phyloP scores from a whole-genome alignment of 2,113 vertebrate genomes.

The Sclerurus mexicanus region DNA sequence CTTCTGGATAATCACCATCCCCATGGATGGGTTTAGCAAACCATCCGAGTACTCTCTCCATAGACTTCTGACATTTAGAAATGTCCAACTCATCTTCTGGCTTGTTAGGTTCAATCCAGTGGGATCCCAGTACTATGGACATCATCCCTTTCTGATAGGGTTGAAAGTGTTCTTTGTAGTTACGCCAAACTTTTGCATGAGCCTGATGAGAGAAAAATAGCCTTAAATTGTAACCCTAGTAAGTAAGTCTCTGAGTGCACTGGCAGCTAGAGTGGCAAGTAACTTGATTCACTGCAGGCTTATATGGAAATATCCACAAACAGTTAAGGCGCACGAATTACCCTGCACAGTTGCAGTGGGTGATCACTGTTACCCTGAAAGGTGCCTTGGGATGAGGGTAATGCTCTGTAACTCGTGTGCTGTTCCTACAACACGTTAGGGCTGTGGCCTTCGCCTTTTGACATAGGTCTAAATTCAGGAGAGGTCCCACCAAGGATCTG shows the following conservation, averaged over 20 bases:
- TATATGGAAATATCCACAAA: background rate
- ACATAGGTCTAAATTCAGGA: background rate
- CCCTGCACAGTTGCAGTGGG: background rate
- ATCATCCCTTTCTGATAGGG: constrained; percentile 82
- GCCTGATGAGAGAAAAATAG: constrained; percentile 78
- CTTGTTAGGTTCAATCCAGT: constrained; percentile 90
- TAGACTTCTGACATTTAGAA: constrained; percentile 83
- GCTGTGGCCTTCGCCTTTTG: background rate
- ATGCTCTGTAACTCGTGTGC: background rate
- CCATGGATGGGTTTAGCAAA: constrained; percentile 91
- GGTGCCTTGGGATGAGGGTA: background rate
- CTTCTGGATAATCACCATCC: constrained; percentile 86
- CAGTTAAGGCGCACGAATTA: background rate
- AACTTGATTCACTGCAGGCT: background rate
- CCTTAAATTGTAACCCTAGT: background rate
- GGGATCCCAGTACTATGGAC: constrained; percentile 91
- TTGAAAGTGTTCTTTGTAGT: constrained; percentile 83
- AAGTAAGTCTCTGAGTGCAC: rapidly evolving
- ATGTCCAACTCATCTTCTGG: constrained; percentile 66
- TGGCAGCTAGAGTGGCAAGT: background rate
- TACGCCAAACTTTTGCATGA: constrained; percentile 90
- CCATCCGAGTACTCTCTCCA: constrained; percentile 90
- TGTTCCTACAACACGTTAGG: background rate
- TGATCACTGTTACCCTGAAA: background rate
- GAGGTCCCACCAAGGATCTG: background rate